A percentile compares a stretch with the other conserved stretches of the same genome.
Conservation (phyloP, 2,888 invertebrate species). For the Clostera curtula region DNA sequence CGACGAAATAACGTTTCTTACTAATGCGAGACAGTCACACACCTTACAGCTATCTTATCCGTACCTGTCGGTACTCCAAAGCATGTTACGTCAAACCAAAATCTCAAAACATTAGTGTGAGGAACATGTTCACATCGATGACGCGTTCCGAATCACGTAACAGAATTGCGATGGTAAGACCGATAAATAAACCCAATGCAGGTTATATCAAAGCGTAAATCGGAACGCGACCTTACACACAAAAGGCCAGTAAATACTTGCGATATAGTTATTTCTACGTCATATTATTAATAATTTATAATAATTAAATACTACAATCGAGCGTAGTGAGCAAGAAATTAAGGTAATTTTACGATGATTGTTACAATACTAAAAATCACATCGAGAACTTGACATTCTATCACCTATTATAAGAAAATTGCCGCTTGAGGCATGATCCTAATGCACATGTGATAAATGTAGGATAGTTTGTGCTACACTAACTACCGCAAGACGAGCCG, state of each 20-base stretch:
- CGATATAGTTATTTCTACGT: conserved; percentile 61
- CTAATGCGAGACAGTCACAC: conserved; percentile 58
- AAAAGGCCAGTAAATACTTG: conserved; percentile 66
- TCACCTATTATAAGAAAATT: conserved; percentile 4
- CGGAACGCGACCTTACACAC: conserved; percentile 44
- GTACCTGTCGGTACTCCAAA: conserved; percentile 54
- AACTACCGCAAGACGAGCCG: conserved; percentile 22
- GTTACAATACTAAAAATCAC: conserved; percentile 23
- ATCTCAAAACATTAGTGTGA: conserved; percentile 40
- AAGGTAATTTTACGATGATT: conserved; percentile 30
- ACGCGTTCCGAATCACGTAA: not conserved
- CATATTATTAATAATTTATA: conserved; percentile 55
- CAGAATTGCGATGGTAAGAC: too few relatives aligned
- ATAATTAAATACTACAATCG: conserved; percentile 52
- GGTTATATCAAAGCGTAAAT: too few relatives aligned
- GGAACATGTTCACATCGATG: conserved; percentile 38
- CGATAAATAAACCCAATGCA: too few relatives aligned
- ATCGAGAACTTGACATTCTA: conserved; percentile 32
- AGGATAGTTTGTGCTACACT: conserved; percentile 12
- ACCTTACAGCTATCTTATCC: conserved; percentile 55
- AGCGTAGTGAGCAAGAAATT: conserved; percentile 61
- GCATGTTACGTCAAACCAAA: conserved; percentile 30
- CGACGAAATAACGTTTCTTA: conserved; percentile 25
- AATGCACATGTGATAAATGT: conserved; percentile 9
- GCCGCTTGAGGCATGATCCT: too few relatives aligned